Base-by-base conservation (phyloP, 2,797 vertebrate species). In the Strix occidentalis region DNA sequence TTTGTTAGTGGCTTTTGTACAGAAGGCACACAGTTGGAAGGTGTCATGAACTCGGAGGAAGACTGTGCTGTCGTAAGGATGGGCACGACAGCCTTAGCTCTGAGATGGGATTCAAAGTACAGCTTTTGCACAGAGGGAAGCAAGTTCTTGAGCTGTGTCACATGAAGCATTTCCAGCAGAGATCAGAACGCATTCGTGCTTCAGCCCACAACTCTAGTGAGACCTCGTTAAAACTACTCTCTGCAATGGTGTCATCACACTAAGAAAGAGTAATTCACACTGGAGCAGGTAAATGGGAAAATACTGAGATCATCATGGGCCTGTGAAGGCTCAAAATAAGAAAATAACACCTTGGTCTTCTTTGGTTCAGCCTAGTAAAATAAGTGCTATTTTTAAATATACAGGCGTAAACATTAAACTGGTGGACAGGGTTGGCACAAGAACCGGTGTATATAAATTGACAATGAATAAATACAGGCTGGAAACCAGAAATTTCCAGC, bases 11-110 rank as follows among this genome's bases (percentile, higher is more conserved):
- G 48, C 26, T 63, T 43, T 66, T 35, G 45, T n/a, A 6, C 29
- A 39, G 39, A 63, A 88, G 48, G 21, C 37, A 9, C 0, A 0
- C 23, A 14, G 51, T 11, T 29, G n/a, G 66, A 26, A 53, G 70
- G 6, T 2, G 16, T 37, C 39, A 5, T 8, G 5, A 46, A 9
- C 31, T 31, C 8, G 1, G 50, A 54, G 80, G 23, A 51, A 35
- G 58, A 10, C 16, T 1, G 9, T 26, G 58, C 19, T 61, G 1
- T 16, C 0, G 0, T 29, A 8, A 43, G 66, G 74, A 9, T 2
- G 2, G 51, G 54, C 81, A 20, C 45, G n/a, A 6, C 35, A 50
- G 54, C 41, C 41, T 17, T 13, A 14, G 19, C 60, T 79, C 41
- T 1, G 33, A 43, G 56, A 11, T 17, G 17, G 28, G 76, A 31